phyloP scores from a whole-genome alignment of 1,140 invertebrate genomes.

The Drosophila takahashii region DNA sequence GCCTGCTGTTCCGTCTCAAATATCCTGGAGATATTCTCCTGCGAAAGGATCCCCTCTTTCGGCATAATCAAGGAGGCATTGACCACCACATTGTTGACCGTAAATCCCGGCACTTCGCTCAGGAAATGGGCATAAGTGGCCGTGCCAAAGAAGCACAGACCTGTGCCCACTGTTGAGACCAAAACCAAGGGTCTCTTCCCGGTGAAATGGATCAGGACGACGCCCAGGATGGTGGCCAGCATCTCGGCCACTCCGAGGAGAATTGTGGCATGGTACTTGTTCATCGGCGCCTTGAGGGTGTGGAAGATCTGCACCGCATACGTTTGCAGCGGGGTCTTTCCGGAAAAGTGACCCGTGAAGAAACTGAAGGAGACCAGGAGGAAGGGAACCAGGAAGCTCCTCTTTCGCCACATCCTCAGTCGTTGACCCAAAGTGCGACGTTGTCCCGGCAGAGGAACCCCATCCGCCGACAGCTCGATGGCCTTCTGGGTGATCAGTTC shows the following conservation, averaged over 20 bases:
- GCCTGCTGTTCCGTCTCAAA: slow-evolving; percentile 61
- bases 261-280: slow-evolving; percentile 90
- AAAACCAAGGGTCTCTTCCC: slow-evolving; percentile 89
- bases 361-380: slow-evolving; percentile 88
- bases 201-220: slow-evolving; percentile 88
- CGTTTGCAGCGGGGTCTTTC: slow-evolving; percentile 89
- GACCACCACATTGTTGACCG: slow-evolving; percentile 79
- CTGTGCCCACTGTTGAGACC: slow-evolving; percentile 88
- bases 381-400: slow-evolving; percentile 88
- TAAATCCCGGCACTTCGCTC: slow-evolving; percentile 73
- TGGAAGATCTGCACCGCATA: slow-evolving; percentile 90
- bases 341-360: slow-evolving; percentile 90
- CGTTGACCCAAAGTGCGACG: slow-evolving; percentile 45
- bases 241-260: slow-evolving; percentile 89
- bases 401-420: slow-evolving; percentile 71
- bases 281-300: slow-evolving; percentile 88
- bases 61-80: slow-evolving; percentile 76
- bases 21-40: slow-evolving; percentile 77
- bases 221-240: slow-evolving; percentile 87
- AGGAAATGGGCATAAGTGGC: slow-evolving; percentile 79
- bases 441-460: slow-evolving; percentile 11
- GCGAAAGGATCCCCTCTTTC: slow-evolving; percentile 69
- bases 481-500: slow-evolving; percentile 81
- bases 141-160: slow-evolving; percentile 87
- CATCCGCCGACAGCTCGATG: slow-evolving; percentile 60